Conservation (phyloP, 2,113 vertebrate genomes). For the Falco punctatus region DNA sequence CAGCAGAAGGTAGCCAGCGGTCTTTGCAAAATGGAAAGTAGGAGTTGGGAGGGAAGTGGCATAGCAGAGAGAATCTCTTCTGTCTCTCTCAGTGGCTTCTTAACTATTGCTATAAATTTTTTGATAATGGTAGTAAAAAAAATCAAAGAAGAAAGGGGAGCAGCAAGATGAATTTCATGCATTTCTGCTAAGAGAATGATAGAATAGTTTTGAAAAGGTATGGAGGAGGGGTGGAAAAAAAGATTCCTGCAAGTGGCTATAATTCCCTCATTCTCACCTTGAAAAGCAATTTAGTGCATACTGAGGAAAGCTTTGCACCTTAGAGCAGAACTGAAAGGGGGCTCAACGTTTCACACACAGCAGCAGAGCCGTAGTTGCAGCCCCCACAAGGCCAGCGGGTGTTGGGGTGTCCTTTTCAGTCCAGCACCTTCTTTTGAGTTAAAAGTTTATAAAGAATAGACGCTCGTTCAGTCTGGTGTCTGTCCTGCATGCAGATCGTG, state of each 20-base stretch:
- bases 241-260: not conserved
- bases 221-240: not conserved
- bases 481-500: not conserved
- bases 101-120: not conserved
- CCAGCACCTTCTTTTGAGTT: not conserved
- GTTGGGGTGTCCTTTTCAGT: not conserved
- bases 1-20: not conserved
- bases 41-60: not conserved
- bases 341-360: rapidly evolving
- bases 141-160: not conserved
- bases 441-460: not conserved
- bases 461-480: rapidly evolving
- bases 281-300: not conserved
- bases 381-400: not conserved
- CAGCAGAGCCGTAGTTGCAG: not conserved
- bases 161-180: not conserved
- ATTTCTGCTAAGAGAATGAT: not conserved
- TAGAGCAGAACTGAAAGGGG: not conserved
- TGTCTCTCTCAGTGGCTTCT: not conserved
- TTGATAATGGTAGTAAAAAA: not conserved
- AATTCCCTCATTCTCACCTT: not conserved
- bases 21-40: not conserved
- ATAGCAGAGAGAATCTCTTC: not conserved
- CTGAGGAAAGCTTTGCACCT: not conserved
- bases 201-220: not conserved